Percentiles rank a stretch among this genome's conserved stretches.
phyloP scores from a whole-genome alignment of 2,113 vertebrate species.

The Ptilorrhoa leucosticta region DNA sequence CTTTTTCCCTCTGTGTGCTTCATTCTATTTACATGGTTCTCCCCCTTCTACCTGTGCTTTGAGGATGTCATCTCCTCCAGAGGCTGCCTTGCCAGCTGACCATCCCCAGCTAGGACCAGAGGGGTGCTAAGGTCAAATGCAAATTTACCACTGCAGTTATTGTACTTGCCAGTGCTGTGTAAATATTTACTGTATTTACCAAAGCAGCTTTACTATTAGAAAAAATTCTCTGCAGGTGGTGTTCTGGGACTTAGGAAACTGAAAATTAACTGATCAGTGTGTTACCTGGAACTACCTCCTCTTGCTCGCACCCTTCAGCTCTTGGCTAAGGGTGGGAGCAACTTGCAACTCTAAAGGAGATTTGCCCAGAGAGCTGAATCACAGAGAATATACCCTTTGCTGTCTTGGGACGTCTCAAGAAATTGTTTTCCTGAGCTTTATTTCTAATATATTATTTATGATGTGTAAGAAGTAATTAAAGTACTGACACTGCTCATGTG shows the following conservation, averaged over 20 bases:
- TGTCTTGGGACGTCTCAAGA: fast-evolving
- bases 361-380: not conserved
- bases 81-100: not conserved
- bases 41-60: not conserved
- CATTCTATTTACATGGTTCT: not conserved
- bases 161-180: not conserved
- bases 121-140: not conserved
- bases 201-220: not conserved
- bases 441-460: not conserved
- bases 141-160: not conserved
- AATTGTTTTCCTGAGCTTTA: not conserved
- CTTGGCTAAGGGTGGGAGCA: not conserved
- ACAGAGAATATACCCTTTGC: not conserved
- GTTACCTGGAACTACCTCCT: not conserved
- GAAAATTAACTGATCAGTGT: not conserved
- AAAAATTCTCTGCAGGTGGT: not conserved
- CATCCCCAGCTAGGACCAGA: not conserved
- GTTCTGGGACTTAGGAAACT: not conserved
- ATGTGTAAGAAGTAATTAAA: not conserved
- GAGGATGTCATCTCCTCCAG: not conserved
- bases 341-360: not conserved
- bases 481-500: not conserved
- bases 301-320: not conserved
- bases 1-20: not conserved
- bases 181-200: not conserved